Evolutionary conservation across 2,113 vertebrate genomes (phyloP).

Genomic region (Phyllostomus hastatus): DNA sequence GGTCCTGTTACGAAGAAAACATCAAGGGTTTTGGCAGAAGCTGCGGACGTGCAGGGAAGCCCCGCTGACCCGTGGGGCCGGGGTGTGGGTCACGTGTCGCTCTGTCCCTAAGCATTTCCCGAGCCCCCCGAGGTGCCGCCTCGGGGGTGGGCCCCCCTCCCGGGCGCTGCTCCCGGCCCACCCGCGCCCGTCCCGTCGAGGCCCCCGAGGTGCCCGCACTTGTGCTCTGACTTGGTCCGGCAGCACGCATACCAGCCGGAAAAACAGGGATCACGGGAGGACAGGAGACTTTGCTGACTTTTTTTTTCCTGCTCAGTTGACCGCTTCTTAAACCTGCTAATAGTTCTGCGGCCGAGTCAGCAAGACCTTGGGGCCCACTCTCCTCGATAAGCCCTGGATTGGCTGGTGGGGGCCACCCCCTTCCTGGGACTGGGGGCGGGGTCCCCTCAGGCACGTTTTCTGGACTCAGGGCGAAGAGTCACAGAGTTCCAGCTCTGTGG

Average conservation of each 20-base stretch:
- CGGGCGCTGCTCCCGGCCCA: fast-evolving
- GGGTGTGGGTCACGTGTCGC: fast-evolving
- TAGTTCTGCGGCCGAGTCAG: neutral
- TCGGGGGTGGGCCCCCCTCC: neutral
- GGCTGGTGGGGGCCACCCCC: neutral
- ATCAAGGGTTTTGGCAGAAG: neutral
- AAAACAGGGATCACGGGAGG: neutral
- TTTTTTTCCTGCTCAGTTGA: neutral
- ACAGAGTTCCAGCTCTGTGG: neutral
- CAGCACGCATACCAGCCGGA: neutral
- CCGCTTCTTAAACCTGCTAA: neutral
- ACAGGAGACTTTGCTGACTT: neutral
- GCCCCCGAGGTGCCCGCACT: fast-evolving
- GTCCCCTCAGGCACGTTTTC: neutral
- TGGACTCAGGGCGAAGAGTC: neutral
- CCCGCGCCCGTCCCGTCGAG: fast-evolving
- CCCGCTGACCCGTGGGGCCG: fast-evolving
- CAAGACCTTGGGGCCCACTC: fast-evolving
- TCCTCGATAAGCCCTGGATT: neutral
- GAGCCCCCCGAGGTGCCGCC: no score
- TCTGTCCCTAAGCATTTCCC: fast-evolving
- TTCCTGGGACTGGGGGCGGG: neutral
- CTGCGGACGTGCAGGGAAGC: neutral
- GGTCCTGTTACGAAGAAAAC: neutral
- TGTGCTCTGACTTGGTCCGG: neutral